phyloP scores from a whole-genome alignment of 2,888 invertebrate species.

The Melanchra persicariae region DNA sequence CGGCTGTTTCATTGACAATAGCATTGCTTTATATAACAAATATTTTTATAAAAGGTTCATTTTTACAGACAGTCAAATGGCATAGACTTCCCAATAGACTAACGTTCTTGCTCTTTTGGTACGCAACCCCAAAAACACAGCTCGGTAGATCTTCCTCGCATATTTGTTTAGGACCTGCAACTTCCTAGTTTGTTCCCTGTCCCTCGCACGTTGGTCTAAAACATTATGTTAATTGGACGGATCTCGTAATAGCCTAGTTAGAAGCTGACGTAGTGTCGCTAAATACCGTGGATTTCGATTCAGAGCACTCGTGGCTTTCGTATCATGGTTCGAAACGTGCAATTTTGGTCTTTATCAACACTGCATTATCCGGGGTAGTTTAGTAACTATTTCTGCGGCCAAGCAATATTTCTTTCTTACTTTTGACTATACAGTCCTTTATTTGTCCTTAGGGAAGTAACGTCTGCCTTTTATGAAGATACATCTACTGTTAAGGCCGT shows the following conservation, averaged over 20 bases:
- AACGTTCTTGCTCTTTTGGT: background rate
- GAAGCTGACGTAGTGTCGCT: slow-evolving; percentile 30
- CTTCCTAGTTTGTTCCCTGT: slow-evolving; percentile 53
- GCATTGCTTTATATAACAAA: too few relatives aligned
- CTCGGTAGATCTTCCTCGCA: slow-evolving; percentile 41
- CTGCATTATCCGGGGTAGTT: background rate
- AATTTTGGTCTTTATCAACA: slow-evolving; percentile 2
- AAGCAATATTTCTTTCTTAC: slow-evolving; percentile 35
- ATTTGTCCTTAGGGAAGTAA: slow-evolving; percentile 10
- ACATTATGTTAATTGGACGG: slow-evolving; percentile 63
- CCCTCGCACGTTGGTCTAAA: slow-evolving; percentile 51
- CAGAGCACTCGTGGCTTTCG: background rate
- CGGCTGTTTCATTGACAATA: too few relatives aligned
- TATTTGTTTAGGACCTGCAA: slow-evolving; percentile 65
- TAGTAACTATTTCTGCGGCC: background rate
- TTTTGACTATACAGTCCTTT: slow-evolving; percentile 24
- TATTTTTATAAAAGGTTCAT: too few relatives aligned
- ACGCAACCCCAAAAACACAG: slow-evolving; percentile 20
- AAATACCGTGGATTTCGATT: slow-evolving; percentile 32
- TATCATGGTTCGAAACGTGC: background rate
- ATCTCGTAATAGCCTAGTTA: slow-evolving; percentile 49
- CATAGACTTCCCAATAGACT: too few relatives aligned
- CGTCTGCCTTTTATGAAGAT: slow-evolving; percentile 15
- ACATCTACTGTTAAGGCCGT: slow-evolving; percentile 4
- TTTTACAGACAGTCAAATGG: background rate